Conservation (phyloP, 2,888 invertebrate genomes). For the Coelopa pilipes region DNA sequence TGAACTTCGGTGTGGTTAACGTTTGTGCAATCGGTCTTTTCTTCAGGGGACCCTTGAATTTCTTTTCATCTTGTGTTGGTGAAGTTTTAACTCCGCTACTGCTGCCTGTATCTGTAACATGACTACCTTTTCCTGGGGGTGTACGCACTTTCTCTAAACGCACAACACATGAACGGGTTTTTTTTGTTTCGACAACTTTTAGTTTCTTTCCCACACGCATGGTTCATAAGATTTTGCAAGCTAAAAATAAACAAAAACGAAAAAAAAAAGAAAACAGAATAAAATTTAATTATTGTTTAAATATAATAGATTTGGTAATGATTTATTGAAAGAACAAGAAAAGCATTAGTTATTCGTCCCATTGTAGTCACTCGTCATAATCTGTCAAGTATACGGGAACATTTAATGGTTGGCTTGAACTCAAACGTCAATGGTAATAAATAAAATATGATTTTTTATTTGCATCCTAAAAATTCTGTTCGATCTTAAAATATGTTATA, state of each 20-base stretch:
- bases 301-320: no score
- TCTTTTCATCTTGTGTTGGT: conserved; percentile 39
- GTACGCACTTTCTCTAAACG: conserved; percentile 58
- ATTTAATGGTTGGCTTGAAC: not conserved
- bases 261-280: conserved; percentile 3
- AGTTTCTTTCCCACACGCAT: conserved; percentile 62
- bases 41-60: conserved; percentile 45
- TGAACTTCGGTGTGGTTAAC: conserved; percentile 18
- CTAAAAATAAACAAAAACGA: conserved; percentile 10
- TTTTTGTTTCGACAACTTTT: conserved; percentile 52
- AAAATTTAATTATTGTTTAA: no score
- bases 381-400: conserved; percentile 8
- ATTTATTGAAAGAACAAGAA: no score
- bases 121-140: conserved; percentile 24
- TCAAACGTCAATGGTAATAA: conserved; percentile 14
- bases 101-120: not conserved
- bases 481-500: not conserved
- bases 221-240: conserved; percentile 48
- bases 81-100: conserved; percentile 11
- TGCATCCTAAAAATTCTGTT: no score
- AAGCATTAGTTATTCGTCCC: no score
- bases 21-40: conserved; percentile 39
- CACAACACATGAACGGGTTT: conserved; percentile 63
- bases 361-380: not conserved
- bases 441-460: not conserved